Conservation (phyloP, 2,888 invertebrate genomes). For the Pyrrhopygopsis socrates region DNA sequence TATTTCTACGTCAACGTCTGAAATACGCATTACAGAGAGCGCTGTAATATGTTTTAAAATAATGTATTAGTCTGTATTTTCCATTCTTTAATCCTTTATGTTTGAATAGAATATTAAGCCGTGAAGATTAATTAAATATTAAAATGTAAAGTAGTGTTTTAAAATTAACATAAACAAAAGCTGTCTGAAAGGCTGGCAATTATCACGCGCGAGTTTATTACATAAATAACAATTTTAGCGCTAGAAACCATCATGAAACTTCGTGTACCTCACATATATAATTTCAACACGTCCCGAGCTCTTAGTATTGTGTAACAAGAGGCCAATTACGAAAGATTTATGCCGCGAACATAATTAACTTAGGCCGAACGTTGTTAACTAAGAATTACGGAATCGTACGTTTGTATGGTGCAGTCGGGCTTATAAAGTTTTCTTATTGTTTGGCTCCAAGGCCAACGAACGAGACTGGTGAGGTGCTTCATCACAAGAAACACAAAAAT, state of each 20-base stretch:
- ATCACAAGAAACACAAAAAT: background rate
- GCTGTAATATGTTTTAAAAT: background rate
- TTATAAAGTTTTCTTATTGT: constrained; percentile 29
- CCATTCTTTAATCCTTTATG: background rate
- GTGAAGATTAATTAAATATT: constrained; percentile 6
- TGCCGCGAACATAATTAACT: constrained; percentile 95
- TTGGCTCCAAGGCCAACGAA: constrained; percentile 37
- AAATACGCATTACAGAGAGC: too few relatives aligned
- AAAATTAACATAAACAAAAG: constrained; percentile 70
- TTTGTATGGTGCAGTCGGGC: constrained; percentile 81
- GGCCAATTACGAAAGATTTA: constrained; percentile 95
- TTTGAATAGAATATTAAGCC: background rate
- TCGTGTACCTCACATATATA: constrained; percentile 93
- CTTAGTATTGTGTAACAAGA: constrained; percentile 94
- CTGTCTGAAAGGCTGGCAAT: constrained; percentile 73
- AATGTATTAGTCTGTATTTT: background rate
- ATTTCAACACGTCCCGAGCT: constrained; percentile 94
- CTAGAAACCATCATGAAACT: constrained; percentile 90
- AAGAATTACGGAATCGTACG: constrained; percentile 92
- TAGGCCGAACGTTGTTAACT: constrained; percentile 94
- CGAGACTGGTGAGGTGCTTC: constrained; percentile 49
- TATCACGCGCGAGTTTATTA: constrained; percentile 86
- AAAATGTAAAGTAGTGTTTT: constrained; percentile 10
- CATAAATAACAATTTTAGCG: constrained; percentile 88
- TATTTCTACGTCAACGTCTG: too few relatives aligned